Evolutionary conservation across 2,113 vertebrate species (phyloP), one percentile per base, ranked within the genome.

Genomic region (Malurus cyaneus): DNA sequence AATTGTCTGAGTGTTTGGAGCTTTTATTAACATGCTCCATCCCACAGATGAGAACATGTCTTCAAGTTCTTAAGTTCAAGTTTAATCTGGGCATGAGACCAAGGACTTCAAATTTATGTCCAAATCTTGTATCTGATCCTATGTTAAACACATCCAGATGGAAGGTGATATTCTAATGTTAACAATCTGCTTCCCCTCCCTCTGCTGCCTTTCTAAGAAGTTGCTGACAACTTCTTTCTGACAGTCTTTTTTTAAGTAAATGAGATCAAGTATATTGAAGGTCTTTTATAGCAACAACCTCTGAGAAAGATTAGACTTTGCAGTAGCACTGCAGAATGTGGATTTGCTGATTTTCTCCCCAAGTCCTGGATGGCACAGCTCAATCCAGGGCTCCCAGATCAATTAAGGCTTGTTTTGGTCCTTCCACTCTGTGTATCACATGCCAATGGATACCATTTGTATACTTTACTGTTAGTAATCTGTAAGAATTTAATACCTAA

Each of bases 111-210:
- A 86, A 80, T 93, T 93, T 60, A 90, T 4, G 9, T 96, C 91
- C 94, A 84, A 83, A 74, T 86, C 91, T 90, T 94, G 16, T 86
- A 94, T 93, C 80, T 88, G 72, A 91, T 96, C 88, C 86, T 66
- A 31, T 67, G 83, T 81, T 95, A 94, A 94, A 95, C 44, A 41
- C 41, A 88, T 88, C 82, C 94, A 96, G 96, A 93, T 96, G 96
- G 96, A 80, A 94, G 91, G 91, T 96, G 91, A 91, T 96, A 94
- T 93, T 95, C 92, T 94, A 94, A 95, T 94, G 86, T 70, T 94
- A 93, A 94, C 94, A 86, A 9, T 91, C 94, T 93, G 95, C 83
- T 93, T 93, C 72, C 60, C 76, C 83, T 94, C 92, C 88, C 91
- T 93, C 94, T 86, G 76, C 92, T 90, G 96, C 83, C 86, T 92